phyloP scores from a whole-genome alignment of 2,888 invertebrate genomes.

The Parnassius mnemosyne region DNA sequence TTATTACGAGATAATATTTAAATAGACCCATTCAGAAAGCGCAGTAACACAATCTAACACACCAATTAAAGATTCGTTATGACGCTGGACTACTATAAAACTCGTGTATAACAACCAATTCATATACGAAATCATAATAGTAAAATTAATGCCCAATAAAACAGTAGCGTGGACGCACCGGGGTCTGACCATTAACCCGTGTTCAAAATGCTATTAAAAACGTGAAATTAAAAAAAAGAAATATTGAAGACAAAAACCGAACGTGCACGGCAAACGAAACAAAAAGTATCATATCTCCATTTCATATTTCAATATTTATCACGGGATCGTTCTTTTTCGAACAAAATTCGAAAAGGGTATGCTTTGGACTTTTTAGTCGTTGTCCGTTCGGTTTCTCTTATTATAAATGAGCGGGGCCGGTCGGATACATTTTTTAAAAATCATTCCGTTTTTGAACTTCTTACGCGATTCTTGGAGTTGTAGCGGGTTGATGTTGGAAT shows the following conservation, averaged over 20 bases:
- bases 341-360: conserved; percentile 68
- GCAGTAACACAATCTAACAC: conserved; percentile 31
- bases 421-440: conserved; percentile 57
- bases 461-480: conserved; percentile 37
- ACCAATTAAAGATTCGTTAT: conserved; percentile 42
- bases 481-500: conserved; percentile 15
- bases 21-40: conserved; percentile 23
- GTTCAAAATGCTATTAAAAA: conserved; percentile 59
- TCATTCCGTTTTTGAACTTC: conserved; percentile 62
- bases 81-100: conserved; percentile 34
- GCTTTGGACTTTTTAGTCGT: conserved; percentile 44
- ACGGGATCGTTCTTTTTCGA: conserved; percentile 74
- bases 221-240: conserved; percentile 42
- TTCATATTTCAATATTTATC: conserved; percentile 80
- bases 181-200: conserved; percentile 58
- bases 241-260: conserved; percentile 26
- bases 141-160: conserved; percentile 70
- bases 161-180: conserved; percentile 61
- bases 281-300: conserved; percentile 69
- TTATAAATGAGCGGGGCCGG: conserved; percentile 67
- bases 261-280: conserved; percentile 40
- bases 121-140: conserved; percentile 40
- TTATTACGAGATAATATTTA: conserved; percentile 25
- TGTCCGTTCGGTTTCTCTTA: conserved; percentile 54
- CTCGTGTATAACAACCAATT: conserved; percentile 35